Conservation (phyloP, 2,888 invertebrate species). For the Ormia ochracea region DNA sequence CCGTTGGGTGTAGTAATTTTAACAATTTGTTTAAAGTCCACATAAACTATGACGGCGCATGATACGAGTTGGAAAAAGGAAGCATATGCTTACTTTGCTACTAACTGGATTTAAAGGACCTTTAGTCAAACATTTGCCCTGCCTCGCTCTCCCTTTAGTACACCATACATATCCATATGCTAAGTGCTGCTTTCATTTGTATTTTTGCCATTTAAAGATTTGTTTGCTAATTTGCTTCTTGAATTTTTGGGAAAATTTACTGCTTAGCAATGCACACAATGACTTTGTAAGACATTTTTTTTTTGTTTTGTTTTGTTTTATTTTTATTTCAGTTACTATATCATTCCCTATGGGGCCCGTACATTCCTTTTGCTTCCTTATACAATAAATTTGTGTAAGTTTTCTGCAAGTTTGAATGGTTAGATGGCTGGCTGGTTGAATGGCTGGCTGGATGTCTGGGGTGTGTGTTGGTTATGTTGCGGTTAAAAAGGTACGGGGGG, state of each 20-base stretch:
- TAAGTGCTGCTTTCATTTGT: conserved; percentile 30
- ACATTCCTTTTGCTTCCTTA: conserved; percentile 8
- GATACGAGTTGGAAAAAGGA: background rate
- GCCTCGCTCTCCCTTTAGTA: background rate
- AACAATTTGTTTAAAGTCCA: conserved; percentile 55
- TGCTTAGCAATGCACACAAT: conserved; percentile 52
- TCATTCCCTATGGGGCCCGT: conserved; percentile 18
- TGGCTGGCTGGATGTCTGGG: background rate
- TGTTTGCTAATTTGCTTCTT: conserved; percentile 61
- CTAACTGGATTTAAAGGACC: conserved; percentile 5
- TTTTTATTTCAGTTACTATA: conserved; percentile 4
- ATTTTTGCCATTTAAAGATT: conserved; percentile 43
- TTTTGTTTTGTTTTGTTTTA: background rate
- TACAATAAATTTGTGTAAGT: no score
- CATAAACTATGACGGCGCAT: background rate
- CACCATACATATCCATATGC: background rate
- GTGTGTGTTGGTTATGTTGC: no score
- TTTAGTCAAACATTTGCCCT: background rate
- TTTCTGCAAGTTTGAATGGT: no score
- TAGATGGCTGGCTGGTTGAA: background rate
- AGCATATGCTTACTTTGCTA: conserved; percentile 35
- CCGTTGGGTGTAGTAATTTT: conserved; percentile 75
- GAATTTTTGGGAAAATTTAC: conserved; percentile 58
- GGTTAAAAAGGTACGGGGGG: background rate
- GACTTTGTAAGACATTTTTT: conserved; percentile 28